Evolutionary conservation across 2,113 vertebrate species (phyloP), one percentile per base, ranked within the genome.

Genomic region (Leucoraja erinaceus): DNA sequence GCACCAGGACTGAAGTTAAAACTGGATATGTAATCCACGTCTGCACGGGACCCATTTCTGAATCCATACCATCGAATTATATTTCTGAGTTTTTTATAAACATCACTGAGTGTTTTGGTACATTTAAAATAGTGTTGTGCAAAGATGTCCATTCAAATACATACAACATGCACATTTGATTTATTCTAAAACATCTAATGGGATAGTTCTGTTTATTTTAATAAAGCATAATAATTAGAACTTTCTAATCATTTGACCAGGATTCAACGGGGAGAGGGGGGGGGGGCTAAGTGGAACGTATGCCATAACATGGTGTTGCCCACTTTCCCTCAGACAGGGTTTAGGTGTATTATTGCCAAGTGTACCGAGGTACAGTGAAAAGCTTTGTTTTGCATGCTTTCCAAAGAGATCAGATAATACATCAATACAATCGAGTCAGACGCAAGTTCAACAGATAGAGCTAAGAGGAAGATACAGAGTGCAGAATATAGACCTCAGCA

Each of bases 1-100:
- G 97, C 96, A 22, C 94, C 95, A 8, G 97, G 96, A 38, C 96
- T 98, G 88, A 97, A 94, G 94, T 94, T 97, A 70, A 96, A 97
- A 93, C 92, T 97, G 92, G 95, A 95, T 84, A 95, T 96, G 95
- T 96, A 96, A 93, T 90, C 14, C 11, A 31, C 90, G 18, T n/a
- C n/a, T 61, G 56, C 28, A 74, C 66, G 61, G 61, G 61, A 90
- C 86, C 20, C 5, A 38, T 38, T 90, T 33, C 86, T 63, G 56
- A n/a, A 72, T 72, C 31, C 5, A 72, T 47, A 38, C 22, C 8
- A 38, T 25, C 1, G 0, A 38, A 38, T 70, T 28, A 66, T 11
- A 18, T 84, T 84, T 84, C 54, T 59, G 54, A 16, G 5, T 25
- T 47, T 70, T 10, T 54, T 74, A 14, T 0, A 91, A 47, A 14